Evolutionary conservation across 2,888 invertebrate species (phyloP), one percentile per base, ranked within the genome.

Genomic region (Camponotus fellah): DNA sequence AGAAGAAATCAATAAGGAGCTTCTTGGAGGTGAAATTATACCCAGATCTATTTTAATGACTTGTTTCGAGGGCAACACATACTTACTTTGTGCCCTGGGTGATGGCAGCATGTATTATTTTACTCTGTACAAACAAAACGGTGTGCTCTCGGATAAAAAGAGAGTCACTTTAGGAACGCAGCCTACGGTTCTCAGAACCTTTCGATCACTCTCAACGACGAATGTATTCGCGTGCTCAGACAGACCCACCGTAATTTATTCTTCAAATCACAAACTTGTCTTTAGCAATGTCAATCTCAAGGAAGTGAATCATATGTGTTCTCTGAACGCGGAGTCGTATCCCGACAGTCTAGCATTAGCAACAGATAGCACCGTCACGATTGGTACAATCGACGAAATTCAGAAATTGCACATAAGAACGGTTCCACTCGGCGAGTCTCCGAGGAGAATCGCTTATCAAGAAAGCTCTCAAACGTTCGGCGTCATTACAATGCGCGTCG

Each of bases 191-290:
- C 95, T 99, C 80, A 96, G 97, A 86, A 98, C 98, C 9, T 99
- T 99, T 94, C 96, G 97, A 88, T 98, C 98, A 0, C 96, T 98
- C 75, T 97, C 98, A 17, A 99, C 99, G 0, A 98, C 98, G 21
- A 99, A 99, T 95, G 99, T 99, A 53, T 99, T 99, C 95, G 99
- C 99, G 34, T 99, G 99, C 95, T 99, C 99, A 0, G 99, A 99
- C 95, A 96, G 99, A 72, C 99, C 99, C 0, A 99, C 99, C 0
- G 99, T 99, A 17, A 99, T 99, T 90, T 99, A 99, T 95, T 99
- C 99, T 6, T 99, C 99, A n/a, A 99, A 99, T 95, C 99, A 99
- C 95, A 99, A 99, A 95, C 96, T 99, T 49, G 99, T 99, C 3
- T 99, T 99, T 95, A 99, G 99, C n/a, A 99, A 99, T 95, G 99